These are phyloP conservation scores for Cariama cristata DNA, from an alignment of 2,113 vertebrate genomes.

Conservation along the genomic window DNA sequence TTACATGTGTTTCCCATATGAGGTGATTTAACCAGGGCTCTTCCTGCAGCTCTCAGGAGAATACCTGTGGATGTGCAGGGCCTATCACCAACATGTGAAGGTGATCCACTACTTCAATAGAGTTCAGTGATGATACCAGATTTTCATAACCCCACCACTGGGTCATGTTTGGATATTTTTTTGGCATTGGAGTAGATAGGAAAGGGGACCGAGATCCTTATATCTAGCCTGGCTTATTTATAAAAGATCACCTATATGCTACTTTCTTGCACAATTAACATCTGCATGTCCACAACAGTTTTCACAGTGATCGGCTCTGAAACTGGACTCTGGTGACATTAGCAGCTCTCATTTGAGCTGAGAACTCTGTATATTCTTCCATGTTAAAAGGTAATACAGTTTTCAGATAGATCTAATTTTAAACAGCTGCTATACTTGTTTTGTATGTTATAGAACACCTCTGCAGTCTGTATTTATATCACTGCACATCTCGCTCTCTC, in stretches of 20 bases:
- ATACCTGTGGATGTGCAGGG: background rate
- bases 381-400: background rate
- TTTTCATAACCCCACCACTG: background rate
- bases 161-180: background rate
- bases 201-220: background rate
- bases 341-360: background rate
- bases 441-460: background rate
- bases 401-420: background rate
- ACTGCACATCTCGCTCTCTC: background rate
- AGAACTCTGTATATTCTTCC: background rate
- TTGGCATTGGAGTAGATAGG: background rate
- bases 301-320: background rate
- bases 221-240: background rate
- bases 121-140: background rate
- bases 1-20: background rate
- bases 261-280: background rate
- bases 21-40: background rate
- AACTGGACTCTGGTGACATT: background rate
- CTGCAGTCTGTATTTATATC: background rate
- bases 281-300: background rate
- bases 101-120: background rate
- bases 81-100: background rate
- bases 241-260: background rate
- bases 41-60: background rate
- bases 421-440: background rate